Evolutionary conservation across 2,797 vertebrate genomes (phyloP).

Genomic region (Eurystomus glaucurus): DNA sequence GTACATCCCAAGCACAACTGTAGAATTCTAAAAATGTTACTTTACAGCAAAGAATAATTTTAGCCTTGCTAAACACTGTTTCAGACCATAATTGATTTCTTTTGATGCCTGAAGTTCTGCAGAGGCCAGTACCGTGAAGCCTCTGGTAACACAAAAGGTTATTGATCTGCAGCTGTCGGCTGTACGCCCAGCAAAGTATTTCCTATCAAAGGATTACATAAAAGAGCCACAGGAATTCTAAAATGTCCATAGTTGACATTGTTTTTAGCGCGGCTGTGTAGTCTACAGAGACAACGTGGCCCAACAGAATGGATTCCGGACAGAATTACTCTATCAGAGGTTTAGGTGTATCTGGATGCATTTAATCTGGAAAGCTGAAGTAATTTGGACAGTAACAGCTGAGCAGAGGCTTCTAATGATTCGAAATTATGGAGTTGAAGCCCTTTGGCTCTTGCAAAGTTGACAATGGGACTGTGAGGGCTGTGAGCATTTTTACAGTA

Average conservation of each 20-base stretch:
- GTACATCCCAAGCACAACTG: not conserved
- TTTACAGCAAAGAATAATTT: not conserved
- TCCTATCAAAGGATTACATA: not conserved
- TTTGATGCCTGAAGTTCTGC: slow-evolving; percentile 5
- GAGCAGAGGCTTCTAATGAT: not conserved
- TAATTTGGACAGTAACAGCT: not conserved
- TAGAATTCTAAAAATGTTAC: not conserved
- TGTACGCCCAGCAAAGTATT: not conserved
- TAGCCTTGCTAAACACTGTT: not conserved
- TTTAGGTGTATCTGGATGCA: not conserved
- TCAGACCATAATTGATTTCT: not conserved
- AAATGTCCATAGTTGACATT: not conserved
- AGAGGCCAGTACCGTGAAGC: not conserved
- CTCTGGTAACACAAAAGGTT: not conserved
- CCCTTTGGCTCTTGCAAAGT: not conserved
- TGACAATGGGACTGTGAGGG: not conserved
- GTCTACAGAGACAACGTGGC: not conserved
- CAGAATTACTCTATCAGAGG: not conserved
- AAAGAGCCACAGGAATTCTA: not conserved
- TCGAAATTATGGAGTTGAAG: not conserved
- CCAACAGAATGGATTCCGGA: not conserved
- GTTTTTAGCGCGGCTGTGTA: not conserved
- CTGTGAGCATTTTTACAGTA: not conserved
- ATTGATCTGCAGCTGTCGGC: slow-evolving; percentile 10
- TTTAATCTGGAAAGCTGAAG: slow-evolving; percentile 21